Evolutionary conservation across 23 tunicate species (phyloP), one percentile per base, ranked within the genome.

Genomic region (Trididemnum nubilum): DNA sequence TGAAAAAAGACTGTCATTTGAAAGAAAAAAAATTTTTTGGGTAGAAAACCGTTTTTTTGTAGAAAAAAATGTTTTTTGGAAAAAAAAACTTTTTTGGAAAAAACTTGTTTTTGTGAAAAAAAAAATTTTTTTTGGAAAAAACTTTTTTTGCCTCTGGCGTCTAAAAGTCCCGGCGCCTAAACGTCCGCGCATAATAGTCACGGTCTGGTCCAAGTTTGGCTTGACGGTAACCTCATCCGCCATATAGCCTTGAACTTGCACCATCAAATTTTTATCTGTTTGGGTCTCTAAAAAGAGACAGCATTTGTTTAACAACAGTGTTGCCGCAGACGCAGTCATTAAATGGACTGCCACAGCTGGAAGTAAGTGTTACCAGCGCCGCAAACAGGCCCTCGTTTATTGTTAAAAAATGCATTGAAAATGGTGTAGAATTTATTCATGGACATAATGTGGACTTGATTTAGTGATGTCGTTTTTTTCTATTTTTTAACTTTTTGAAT

Each of bases 121-220:
- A n/a, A n/a, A n/a, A n/a, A n/a, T n/a, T n/a, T n/a, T n/a, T n/a
- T n/a, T n/a, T n/a, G n/a, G n/a, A n/a, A n/a, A n/a, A n/a, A n/a
- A n/a, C n/a, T n/a, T n/a, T n/a, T n/a, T n/a, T n/a, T n/a, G n/a
- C n/a, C n/a, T n/a, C n/a, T n/a, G n/a, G n/a, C n/a, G n/a, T n/a
- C n/a, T n/a, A n/a, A n/a, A n/a, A n/a, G n/a, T n/a, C n/a, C n/a
- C n/a, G n/a, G n/a, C n/a, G n/a, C n/a, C n/a, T n/a, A n/a, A n/a
- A n/a, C n/a, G n/a, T n/a, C n/a, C n/a, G n/a, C n/a, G n/a, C n/a
- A n/a, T n/a, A n/a, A n/a, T n/a, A n/a, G n/a, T n/a, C n/a, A n/a
- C n/a, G n/a, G n/a, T n/a, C n/a, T n/a, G n/a, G n/a, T n/a, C n/a
- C 57, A 49, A 49, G 57, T 49, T 49, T 49, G 57, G 57, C 57